Percentiles rank a stretch among this genome's conserved stretches.
These are phyloP conservation scores for Diabrotica undecimpunctata DNA, from an alignment of 1,140 invertebrate genomes.

Conservation along the genomic window DNA sequence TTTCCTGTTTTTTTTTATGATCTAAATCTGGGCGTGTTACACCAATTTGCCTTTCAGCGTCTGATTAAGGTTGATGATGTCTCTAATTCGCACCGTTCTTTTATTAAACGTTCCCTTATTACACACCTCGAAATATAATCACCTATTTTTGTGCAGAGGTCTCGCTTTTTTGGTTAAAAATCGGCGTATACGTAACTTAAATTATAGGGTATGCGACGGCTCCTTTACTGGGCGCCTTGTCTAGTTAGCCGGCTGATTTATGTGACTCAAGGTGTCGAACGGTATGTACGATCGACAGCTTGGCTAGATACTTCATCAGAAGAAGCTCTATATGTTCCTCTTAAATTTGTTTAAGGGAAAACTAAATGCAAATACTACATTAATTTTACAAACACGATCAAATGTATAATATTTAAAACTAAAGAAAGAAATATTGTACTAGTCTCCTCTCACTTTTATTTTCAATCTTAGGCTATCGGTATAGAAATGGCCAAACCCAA, in stretches of 20 bases:
- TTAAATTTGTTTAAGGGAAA: neutral
- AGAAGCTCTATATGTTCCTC: neutral
- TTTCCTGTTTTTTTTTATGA: neutral
- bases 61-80: slow-evolving; percentile 16
- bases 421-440: no score
- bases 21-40: neutral
- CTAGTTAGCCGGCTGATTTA: slow-evolving; percentile 43
- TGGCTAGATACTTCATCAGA: neutral
- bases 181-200: slow-evolving; percentile 26
- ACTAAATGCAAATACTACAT: neutral
- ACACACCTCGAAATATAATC: slow-evolving; percentile 15
- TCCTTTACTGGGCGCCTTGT: slow-evolving; percentile 43
- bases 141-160: slow-evolving; percentile 13
- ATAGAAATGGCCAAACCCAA: no score
- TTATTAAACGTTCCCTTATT: slow-evolving; percentile 13
- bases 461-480: no score
- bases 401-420: no score
- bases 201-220: slow-evolving; percentile 39
- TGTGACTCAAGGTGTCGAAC: slow-evolving; percentile 11
- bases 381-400: no score
- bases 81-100: slow-evolving; percentile 17
- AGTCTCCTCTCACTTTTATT: no score
- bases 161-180: neutral
- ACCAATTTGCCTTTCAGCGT: slow-evolving; percentile 20
- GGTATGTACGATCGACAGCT: slow-evolving; percentile 1